phyloP scores from a whole-genome alignment of 2,888 invertebrate species.

The Magallana nippona region DNA sequence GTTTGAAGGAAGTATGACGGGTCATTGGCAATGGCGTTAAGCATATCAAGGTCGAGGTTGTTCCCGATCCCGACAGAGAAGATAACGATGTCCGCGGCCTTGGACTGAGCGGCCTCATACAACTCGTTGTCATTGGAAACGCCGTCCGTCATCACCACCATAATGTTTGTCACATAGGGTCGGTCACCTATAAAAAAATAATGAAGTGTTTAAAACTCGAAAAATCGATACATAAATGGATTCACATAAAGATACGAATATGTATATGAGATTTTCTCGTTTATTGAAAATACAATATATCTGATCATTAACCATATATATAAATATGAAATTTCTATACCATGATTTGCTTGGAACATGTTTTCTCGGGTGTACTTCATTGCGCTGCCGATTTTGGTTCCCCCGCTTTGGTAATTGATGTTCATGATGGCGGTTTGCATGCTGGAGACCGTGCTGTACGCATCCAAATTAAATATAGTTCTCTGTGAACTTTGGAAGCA shows the following conservation, averaged over 20 bases:
- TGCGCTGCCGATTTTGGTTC: slow-evolving; percentile 24
- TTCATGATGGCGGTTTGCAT: neutral
- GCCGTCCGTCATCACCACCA: slow-evolving; percentile 34
- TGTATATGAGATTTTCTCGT: too few species aligned
- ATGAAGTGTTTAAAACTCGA: too few species aligned
- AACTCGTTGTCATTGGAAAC: slow-evolving; percentile 35
- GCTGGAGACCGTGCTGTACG: neutral
- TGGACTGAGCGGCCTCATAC: neutral
- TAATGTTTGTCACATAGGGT: slow-evolving; percentile 18
- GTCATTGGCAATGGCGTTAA: neutral
- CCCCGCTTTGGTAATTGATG: slow-evolving; percentile 9
- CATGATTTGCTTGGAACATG: slow-evolving; percentile 21
- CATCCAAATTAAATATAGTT: slow-evolving; percentile 8
- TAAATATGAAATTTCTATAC: neutral
- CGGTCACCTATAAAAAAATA: neutral
- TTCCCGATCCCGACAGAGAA: slow-evolving; percentile 33
- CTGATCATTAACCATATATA: neutral
- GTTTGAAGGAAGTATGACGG: slow-evolving; percentile 3
- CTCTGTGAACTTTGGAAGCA: neutral
- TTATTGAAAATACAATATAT: too few species aligned
- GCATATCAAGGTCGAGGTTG: slow-evolving; percentile 15
- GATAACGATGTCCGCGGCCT: slow-evolving; percentile 14
- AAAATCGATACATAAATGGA: too few species aligned
- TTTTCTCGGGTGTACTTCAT: slow-evolving; percentile 10
- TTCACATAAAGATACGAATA: too few species aligned